Base-by-base conservation (phyloP, 1,140 invertebrate genomes). In the Schlechtendalia chinensis region DNA sequence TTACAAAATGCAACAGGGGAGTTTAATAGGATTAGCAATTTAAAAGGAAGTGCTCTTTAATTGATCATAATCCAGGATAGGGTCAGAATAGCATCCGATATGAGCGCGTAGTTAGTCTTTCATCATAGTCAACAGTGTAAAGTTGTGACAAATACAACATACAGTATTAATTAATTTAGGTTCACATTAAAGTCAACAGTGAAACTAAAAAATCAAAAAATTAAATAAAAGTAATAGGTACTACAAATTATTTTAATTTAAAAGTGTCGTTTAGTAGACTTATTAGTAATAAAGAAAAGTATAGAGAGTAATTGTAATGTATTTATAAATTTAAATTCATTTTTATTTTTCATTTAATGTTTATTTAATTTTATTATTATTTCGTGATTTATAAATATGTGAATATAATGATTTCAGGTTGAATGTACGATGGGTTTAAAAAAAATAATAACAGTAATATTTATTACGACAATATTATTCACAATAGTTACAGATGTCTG, bases 401-500 rank as follows among this genome's bases (percentile, higher is more conserved):
- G 3, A 22, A 12, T 72, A 12, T 54, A 1, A 29, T n/a, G 3
- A 54, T 72, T 72, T 72, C 17, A 72, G 69, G 19, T 63, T 54
- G 47, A 32, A 5, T 72, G 47, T 29, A 54, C 2, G 19, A 72
- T 72, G 69, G 24, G 24, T 12, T 19, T 72, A n/a, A 72, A 72
- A 17, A 54, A 53, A 10, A 29, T 54, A 29, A 32, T 72, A 72
- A 5, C 54, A 54, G 10, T 8, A 19, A 24, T 27, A 54, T 29
- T 72, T 29, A 22, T 72, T 3, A 72, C 10, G 27, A 16, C 17
- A 27, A n/a, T 11, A n/a, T 16, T 72, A 29, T n/a, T 72, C 22
- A n/a, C 81, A 50, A 84, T 86, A 10, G 85, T 85, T 39, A 85
- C 86, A n/a, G 86, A 79, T 47, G 75, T 79, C n/a, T 12, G 22